Base-by-base conservation (phyloP, 2,888 invertebrate species). In the Torymus auratus region DNA sequence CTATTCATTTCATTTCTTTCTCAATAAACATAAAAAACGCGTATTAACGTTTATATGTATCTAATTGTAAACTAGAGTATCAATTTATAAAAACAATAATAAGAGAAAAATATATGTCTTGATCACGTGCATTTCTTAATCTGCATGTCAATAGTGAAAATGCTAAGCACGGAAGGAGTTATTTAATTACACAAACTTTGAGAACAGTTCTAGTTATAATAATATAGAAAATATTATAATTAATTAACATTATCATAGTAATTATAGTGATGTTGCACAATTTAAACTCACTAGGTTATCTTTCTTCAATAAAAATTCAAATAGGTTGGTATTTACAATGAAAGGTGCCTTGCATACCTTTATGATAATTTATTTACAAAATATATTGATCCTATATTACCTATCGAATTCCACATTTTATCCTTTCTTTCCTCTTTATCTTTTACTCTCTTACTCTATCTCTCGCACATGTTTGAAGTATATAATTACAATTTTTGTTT, bases 351-450 rank as follows among this genome's bases (percentile, higher is more conserved):
- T 86, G 84, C 85, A 85, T 86, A 86, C 88, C 86, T 89, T 88
- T 88, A 89, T 89, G 87, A 90, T 90, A 90, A 89, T 87, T 89
- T 90, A 90, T 90, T 88, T 90, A 90, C 90, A 90, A 90, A 90
- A 90, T 90, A 90, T 89, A 89, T 89, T 88, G 86, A 87, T 90
- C 86, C 88, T 89, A 89, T 89, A 90, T 89, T 89, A 90, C 86
- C 86, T 88, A 88, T 89, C 87, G 89, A 89, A 89, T 89, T 89
- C 61, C 89, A 90, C 88, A 88, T 88, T 87, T 86, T 87, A 84
- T 86, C 82, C 80, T 83, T 72, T 78, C 13, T 73, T 28, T 55
- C 4, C 50, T 68, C n/a, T 52, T 55, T 5, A 13, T 65, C 55
- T 68, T 23, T 56, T 23, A 41, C 41, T 28, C 56, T 71, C 50